Conservation (phyloP, 2,888 invertebrate species). For the Micoletzkya japonica region DNA sequence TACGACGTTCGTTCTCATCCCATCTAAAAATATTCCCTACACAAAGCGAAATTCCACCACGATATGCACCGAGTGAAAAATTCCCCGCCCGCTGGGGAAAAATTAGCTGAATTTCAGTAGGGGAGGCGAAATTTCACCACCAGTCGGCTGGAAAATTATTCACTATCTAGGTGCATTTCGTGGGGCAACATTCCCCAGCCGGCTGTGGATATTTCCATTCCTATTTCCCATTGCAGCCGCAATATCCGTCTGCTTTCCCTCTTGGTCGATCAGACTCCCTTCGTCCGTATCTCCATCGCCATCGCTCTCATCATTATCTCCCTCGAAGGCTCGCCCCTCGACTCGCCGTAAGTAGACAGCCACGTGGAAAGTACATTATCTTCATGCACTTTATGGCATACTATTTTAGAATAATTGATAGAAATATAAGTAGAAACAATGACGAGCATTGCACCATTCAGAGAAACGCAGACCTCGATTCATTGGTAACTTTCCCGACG, state of each 20-base stretch:
- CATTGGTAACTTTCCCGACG: too few species aligned
- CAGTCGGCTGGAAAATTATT: too few species aligned
- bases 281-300: conserved; percentile 2
- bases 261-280: conserved; percentile 20
- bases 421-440: too few species aligned
- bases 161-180: too few species aligned
- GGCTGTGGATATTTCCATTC: neutral
- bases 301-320: conserved; percentile 15
- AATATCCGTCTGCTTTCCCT: conserved; percentile 22
- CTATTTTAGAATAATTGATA: neutral
- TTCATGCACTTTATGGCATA: neutral
- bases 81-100: too few species aligned
- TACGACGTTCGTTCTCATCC: neutral
- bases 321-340: conserved; percentile 2
- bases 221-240: neutral
- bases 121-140: too few species aligned
- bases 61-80: too few species aligned
- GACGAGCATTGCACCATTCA: too few species aligned
- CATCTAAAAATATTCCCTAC: neutral
- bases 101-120: too few species aligned
- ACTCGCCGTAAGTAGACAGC: conserved; percentile 2
- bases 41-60: too few species aligned
- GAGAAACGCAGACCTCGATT: too few species aligned
- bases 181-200: neutral
- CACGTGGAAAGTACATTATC: neutral